A percentile compares a stretch with the other conserved stretches of the same genome.
phyloP scores from a whole-genome alignment of 2,113 vertebrate species.

The Oryzias melastigma region DNA sequence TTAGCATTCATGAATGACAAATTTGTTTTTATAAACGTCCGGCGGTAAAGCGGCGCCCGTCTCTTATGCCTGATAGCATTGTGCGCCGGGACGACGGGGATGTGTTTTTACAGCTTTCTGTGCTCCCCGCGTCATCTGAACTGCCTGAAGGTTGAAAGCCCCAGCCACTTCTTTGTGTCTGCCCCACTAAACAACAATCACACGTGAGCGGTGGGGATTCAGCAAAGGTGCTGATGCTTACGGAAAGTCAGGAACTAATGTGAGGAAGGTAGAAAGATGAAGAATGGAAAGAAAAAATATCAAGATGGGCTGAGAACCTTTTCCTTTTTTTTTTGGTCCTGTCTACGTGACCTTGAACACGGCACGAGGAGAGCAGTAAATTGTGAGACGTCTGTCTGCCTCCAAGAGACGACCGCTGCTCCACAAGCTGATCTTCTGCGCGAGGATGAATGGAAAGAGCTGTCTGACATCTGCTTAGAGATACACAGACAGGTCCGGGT shows the following conservation, averaged over 20 bases:
- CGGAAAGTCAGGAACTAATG: slow-evolving; percentile 18
- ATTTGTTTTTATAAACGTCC: slow-evolving; percentile 13
- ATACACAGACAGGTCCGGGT: slow-evolving; percentile 32
- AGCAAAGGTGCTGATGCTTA: slow-evolving; percentile 30
- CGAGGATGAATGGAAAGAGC: slow-evolving; percentile 39
- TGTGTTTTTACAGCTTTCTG: too few relatives aligned
- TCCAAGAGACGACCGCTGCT: slow-evolving; percentile 49
- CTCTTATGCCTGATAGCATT: too few relatives aligned
- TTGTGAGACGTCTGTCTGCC: slow-evolving; percentile 61
- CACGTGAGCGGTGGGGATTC: slow-evolving; percentile 6
- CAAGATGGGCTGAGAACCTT: background rate
- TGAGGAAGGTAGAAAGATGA: slow-evolving; percentile 21
- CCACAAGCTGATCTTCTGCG: slow-evolving; percentile 56
- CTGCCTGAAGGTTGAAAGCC: slow-evolving; percentile 39
- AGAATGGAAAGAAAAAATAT: slow-evolving; percentile 23
- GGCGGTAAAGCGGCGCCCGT: too few relatives aligned
- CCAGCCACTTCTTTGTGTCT: slow-evolving; percentile 3
- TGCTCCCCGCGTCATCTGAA: too few relatives aligned
- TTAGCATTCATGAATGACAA: slow-evolving; percentile 68
- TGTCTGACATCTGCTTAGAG: slow-evolving; percentile 45
- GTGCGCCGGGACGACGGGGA: too few relatives aligned
- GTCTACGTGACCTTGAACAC: slow-evolving; percentile 60
- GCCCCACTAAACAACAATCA: background rate
- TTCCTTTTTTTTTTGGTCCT: slow-evolving; percentile 26
- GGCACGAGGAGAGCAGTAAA: slow-evolving; percentile 39